These are phyloP conservation scores for Hyposmocoma kahamanoa DNA, from an alignment of 1,140 invertebrate genomes.

Conservation along the genomic window DNA sequence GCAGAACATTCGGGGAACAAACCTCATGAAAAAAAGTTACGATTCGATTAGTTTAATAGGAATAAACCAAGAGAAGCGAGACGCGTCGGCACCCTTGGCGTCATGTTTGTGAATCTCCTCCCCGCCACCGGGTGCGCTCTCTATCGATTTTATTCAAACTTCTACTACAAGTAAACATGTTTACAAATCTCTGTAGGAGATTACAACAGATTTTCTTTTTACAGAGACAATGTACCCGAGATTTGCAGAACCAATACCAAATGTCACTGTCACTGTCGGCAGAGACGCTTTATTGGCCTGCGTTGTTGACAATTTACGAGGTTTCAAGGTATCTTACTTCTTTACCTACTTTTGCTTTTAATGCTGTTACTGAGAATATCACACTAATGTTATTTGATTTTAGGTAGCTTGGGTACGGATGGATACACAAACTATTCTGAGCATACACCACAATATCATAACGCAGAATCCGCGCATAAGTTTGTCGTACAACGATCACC, in stretches of 20 bases:
- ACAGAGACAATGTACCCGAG: conserved; percentile 78
- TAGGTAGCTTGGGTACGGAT: conserved; percentile 93
- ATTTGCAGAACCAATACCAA: conserved; percentile 93
- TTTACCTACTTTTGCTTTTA: not conserved
- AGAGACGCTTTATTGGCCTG: conserved; percentile 93
- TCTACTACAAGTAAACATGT: conserved; percentile 37
- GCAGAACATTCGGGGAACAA: no score
- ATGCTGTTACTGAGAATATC: not conserved
- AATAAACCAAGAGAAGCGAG: conserved; percentile 11
- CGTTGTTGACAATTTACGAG: conserved; percentile 92
- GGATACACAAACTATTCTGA: conserved; percentile 92
- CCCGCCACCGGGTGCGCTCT: not conserved
- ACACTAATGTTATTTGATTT: conserved; percentile 17
- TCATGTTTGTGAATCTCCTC: conserved; percentile 22
- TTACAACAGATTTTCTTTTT: conserved; percentile 32
- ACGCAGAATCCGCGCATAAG: conserved; percentile 91
- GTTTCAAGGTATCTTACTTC: conserved; percentile 84
- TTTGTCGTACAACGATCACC: conserved; percentile 88
- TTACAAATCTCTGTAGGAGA: conserved; percentile 17
- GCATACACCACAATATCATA: conserved; percentile 91
- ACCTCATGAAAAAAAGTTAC: not conserved
- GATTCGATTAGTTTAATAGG: conserved; percentile 1
- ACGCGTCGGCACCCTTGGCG: conserved; percentile 40
- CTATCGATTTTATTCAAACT: conserved; percentile 7
- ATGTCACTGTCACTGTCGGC: conserved; percentile 93